A percentile compares a stretch with the other conserved stretches of the same genome.
These are phyloP conservation scores for Sternarchorhynchus goeldii DNA, from an alignment of 2,797 vertebrate genomes.

Conservation along the genomic window DNA sequence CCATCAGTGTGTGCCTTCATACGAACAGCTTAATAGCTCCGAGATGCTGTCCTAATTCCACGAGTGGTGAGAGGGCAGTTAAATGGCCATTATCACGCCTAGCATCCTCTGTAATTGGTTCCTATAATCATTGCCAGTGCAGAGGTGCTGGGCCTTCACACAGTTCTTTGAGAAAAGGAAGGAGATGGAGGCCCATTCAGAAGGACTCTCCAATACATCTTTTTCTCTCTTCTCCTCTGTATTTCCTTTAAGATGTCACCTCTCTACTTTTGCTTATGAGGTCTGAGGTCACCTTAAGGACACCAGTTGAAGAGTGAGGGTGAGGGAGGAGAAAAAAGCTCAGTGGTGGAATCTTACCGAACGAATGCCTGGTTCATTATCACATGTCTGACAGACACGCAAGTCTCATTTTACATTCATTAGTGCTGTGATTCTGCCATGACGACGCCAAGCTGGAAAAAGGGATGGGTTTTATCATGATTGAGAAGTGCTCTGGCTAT, in stretches of 20 bases:
- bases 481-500: slow-evolving; percentile 33
- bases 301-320: slow-evolving; percentile 1
- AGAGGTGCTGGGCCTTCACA: slow-evolving; percentile 26
- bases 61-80: slow-evolving; percentile 33
- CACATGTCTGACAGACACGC: slow-evolving; percentile 40
- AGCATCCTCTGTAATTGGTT: slow-evolving; percentile 44
- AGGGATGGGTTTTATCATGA: slow-evolving; percentile 41
- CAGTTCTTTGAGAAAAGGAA: slow-evolving; percentile 10
- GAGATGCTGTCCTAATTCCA: slow-evolving; percentile 35
- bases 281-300: slow-evolving; percentile 36
- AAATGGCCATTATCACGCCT: slow-evolving; percentile 43
- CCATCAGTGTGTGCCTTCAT: slow-evolving; percentile 16
- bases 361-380: slow-evolving; percentile 28
- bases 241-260: background rate
- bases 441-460: slow-evolving; percentile 38
- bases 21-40: slow-evolving; percentile 20
- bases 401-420: slow-evolving; percentile 51
- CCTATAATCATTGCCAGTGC: slow-evolving; percentile 35
- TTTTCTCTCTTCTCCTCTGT: background rate
- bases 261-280: slow-evolving; percentile 18
- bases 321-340: slow-evolving; percentile 2
- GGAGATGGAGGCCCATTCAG: slow-evolving; percentile 17
- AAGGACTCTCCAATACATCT: background rate
- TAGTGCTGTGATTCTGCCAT: slow-evolving; percentile 43
- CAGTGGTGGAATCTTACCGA: background rate